These are phyloP conservation scores for Eugnorisma glareosa DNA, from an alignment of 2,888 invertebrate genomes.

Conservation along the genomic window DNA sequence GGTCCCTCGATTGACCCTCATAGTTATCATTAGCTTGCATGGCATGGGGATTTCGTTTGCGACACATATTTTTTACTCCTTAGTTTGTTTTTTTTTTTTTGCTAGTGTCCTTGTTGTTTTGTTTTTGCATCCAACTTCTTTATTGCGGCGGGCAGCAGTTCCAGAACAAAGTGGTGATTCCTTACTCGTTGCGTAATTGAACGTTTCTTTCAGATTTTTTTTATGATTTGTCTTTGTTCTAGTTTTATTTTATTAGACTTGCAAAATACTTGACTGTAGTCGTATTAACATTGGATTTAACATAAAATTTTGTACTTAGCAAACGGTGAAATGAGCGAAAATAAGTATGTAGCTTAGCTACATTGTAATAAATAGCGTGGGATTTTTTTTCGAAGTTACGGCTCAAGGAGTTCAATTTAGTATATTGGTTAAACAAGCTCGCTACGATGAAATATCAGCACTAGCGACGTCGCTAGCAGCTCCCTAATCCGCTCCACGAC, in stretches of 20 bases:
- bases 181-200: slow-evolving; percentile 48
- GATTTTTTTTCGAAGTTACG: background rate
- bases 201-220: slow-evolving; percentile 55
- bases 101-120: slow-evolving; percentile 81
- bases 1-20: slow-evolving; percentile 71
- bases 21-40: slow-evolving; percentile 81
- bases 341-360: background rate
- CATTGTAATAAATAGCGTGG: background rate
- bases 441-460: slow-evolving; percentile 34
- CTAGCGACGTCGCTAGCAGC: slow-evolving; percentile 45
- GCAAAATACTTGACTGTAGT: slow-evolving; percentile 10
- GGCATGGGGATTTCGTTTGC: slow-evolving; percentile 86
- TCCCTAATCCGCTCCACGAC: slow-evolving; percentile 63
- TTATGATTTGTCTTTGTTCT: slow-evolving; percentile 31
- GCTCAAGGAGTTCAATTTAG: slow-evolving; percentile 17
- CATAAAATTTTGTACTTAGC: slow-evolving; percentile 14
- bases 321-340: slow-evolving; percentile 5
- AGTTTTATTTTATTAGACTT: slow-evolving; percentile 26
- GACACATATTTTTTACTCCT: slow-evolving; percentile 74
- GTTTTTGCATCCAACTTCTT: slow-evolving; percentile 75
- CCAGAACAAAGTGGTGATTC: slow-evolving; percentile 69
- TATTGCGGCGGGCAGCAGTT: slow-evolving; percentile 74
- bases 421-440: slow-evolving; percentile 10
- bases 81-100: slow-evolving; percentile 79
- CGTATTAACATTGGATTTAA: slow-evolving; percentile 18